Evolutionary conservation across 2,797 vertebrate species (phyloP).

Genomic region (Hypotaenidia okinawae): DNA sequence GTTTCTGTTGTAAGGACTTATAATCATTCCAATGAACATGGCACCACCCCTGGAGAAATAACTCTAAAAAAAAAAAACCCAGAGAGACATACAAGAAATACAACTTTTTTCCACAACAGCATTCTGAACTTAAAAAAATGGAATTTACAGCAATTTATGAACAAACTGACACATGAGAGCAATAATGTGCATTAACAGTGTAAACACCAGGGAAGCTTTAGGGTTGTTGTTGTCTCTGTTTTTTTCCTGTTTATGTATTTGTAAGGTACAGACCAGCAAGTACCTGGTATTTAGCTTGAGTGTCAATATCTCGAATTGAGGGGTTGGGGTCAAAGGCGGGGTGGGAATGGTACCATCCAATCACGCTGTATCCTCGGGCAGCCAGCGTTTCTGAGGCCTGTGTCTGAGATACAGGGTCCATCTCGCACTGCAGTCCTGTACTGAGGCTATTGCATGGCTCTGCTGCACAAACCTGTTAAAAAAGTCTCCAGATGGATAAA

Average conservation of each 20-base stretch:
- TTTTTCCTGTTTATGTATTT: neutral
- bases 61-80: constrained; percentile 78
- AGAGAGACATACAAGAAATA: neutral
- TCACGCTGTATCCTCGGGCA: constrained; percentile 85
- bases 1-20: constrained; percentile 94
- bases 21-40: constrained; percentile 97
- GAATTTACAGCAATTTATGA: neutral
- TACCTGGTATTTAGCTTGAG: constrained; percentile 98
- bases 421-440: constrained; percentile 96
- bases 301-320: constrained; percentile 95
- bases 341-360: constrained; percentile 99
- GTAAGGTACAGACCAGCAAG: neutral
- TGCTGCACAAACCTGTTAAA: constrained; percentile 86
- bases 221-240: fast-evolving
- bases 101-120: neutral
- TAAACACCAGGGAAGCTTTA: neutral
- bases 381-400: constrained; percentile 92
- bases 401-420: constrained; percentile 96
- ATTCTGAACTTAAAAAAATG: neutral
- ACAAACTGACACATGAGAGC: fast-evolving
- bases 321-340: constrained; percentile 95
- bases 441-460: constrained; percentile 97
- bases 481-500: neutral
- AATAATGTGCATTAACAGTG: fast-evolving
- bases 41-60: constrained; percentile 98